Evolutionary conservation across 2,113 vertebrate species (phyloP), one percentile per base, ranked within the genome.

Genomic region (Catharus fuscescens): DNA sequence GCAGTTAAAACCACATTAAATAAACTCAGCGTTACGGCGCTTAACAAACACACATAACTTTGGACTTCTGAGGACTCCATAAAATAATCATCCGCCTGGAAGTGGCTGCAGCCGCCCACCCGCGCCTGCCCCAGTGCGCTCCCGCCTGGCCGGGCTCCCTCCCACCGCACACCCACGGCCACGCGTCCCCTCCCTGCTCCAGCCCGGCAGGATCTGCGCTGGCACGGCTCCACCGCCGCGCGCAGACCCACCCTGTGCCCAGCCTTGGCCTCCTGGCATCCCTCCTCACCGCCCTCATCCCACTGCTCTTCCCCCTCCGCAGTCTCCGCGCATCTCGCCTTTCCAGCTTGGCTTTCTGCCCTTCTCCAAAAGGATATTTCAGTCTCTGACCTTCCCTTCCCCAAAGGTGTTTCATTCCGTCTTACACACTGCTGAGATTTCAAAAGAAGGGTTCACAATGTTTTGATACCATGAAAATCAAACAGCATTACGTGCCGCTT

Each of bases 1-100:
- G 98, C 98, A 97, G 97, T 98, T 97, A 98, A 98, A 98, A 97
- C 97, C 97, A 97, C 97, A 98, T 98, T 98, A 98, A 98, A 98
- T 98, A 97, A 98, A 98, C 98, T 98, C 96, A 83, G 97, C 86
- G 93, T 97, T 98, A 97, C 97, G 96, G 97, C 93, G 86, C 97
- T 98, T 98, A 97, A 97, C 98, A 98, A 97, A 97, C 95, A 98
- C 97, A 97, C 97, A 97, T 97, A 97, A 97, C 74, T 86, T 94
- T 90, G 96, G 96, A 94, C 96, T 96, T 97, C 96, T 97, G 96
- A 96, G 96, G 97, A 97, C 96, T 97, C 97, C 97, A 98, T 98
- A 98, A 98, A 98, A 96, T 90, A 97, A 94, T 91, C 64, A 95
- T 77, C 92, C 11, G 11, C 92, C 90, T 94, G 97, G 88, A 96